A percentile compares a stretch with the other conserved stretches of the same genome.
phyloP scores from a whole-genome alignment of 2,888 invertebrate genomes.

The Smittia sp. region DNA sequence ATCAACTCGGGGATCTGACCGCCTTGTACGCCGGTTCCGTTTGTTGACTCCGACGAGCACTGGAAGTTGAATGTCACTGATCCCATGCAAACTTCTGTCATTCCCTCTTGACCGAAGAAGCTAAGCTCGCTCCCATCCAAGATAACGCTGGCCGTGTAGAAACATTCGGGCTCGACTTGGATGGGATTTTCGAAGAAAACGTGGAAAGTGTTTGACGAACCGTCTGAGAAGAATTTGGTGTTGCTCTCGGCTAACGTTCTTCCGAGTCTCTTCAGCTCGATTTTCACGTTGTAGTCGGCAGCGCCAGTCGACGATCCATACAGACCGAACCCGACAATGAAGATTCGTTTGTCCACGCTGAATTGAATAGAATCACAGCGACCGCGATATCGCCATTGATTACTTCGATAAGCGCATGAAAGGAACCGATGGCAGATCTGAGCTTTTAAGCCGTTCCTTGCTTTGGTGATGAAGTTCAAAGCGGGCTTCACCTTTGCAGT shows the following conservation, averaged over 20 bases:
- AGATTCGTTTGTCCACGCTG: conserved; percentile 91
- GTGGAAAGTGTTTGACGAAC: conserved; percentile 93
- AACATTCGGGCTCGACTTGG: conserved; percentile 89
- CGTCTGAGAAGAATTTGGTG: conserved; percentile 93
- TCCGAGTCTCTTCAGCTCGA: conserved; percentile 87
- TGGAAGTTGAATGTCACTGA: conserved; percentile 96
- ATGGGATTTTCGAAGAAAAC: conserved; percentile 75
- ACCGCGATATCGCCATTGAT: conserved; percentile 96
- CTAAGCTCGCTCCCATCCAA: conserved; percentile 91
- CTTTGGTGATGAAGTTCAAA: conserved; percentile 77
- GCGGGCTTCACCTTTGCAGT: conserved; percentile 85
- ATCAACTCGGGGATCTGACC: conserved; percentile 93
- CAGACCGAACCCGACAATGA: conserved; percentile 91
- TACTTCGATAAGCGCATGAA: conserved; percentile 83
- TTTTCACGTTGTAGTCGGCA: conserved; percentile 91
- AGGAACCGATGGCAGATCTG: conserved; percentile 95
- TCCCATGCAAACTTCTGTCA: conserved; percentile 90
- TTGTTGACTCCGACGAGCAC: conserved; percentile 95
- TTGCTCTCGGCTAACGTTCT: conserved; percentile 85
- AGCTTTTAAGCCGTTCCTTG: conserved; percentile 83
- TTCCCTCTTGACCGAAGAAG: conserved; percentile 95
- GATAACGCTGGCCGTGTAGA: conserved; percentile 94
- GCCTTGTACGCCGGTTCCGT: conserved; percentile 95
- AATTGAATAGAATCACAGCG: conserved; percentile 96
- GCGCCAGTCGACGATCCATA: conserved; percentile 96